Percentiles rank a stretch among this genome's conserved stretches.
Evolutionary conservation across 2,113 vertebrate genomes (phyloP).

Genomic region (Myodes glareolus): DNA sequence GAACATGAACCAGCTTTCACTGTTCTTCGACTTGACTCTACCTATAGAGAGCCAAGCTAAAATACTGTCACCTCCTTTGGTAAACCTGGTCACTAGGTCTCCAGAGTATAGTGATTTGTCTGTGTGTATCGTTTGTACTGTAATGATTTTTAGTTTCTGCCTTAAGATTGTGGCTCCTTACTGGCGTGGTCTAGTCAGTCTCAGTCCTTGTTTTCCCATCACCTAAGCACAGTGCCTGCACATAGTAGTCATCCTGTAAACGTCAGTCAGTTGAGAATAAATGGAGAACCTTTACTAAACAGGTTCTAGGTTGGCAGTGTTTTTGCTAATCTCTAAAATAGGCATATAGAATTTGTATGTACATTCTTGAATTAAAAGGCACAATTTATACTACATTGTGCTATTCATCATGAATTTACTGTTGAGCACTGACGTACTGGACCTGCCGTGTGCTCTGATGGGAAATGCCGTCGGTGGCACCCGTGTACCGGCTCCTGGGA

Average conservation of each 20-base stretch:
- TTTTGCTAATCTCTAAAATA: not conserved
- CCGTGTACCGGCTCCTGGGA: not conserved
- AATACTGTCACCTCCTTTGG: not conserved
- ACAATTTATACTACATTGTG: not conserved
- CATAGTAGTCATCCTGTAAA: not conserved
- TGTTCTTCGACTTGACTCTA: not conserved
- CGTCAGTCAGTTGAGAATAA: conserved; percentile 4
- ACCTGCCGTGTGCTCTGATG: not conserved
- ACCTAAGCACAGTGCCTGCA: conserved; percentile 8
- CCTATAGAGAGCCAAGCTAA: not conserved
- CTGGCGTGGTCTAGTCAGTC: not conserved
- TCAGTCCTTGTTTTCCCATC: conserved; percentile 18
- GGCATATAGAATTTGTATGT: not conserved
- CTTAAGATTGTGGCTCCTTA: not conserved
- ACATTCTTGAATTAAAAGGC: not conserved
- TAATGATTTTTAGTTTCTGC: not conserved
- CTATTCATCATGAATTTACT: conserved; percentile 8
- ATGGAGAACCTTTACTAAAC: conserved; percentile 17
- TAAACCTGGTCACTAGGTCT: not conserved
- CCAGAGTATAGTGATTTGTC: conserved; percentile 8
- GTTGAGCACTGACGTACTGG: conserved; percentile 12
- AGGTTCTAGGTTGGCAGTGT: conserved; percentile 10
- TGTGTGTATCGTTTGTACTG: not conserved
- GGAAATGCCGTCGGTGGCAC: conserved; percentile 23
- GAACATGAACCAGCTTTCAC: not conserved